These are phyloP conservation scores for Hyperoplus lanceolatus DNA, from an alignment of 2,797 vertebrate species.

Conservation along the genomic window DNA sequence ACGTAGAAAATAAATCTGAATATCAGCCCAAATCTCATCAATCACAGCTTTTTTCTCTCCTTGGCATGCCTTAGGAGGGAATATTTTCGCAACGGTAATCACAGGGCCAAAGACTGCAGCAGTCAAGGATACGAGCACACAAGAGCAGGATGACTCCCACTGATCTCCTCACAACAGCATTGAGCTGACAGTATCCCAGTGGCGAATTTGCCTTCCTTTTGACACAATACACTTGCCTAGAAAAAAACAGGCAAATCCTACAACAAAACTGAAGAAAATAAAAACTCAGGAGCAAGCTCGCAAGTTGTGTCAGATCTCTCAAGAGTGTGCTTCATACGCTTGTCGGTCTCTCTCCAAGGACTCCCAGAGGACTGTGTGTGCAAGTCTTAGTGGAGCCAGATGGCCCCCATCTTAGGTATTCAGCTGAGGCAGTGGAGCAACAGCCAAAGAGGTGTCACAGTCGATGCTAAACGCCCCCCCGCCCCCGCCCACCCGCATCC, in stretches of 20 bases:
- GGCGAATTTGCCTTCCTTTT: slow-evolving; percentile 43
- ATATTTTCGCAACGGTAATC: slow-evolving; percentile 56
- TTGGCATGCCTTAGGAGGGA: slow-evolving; percentile 37
- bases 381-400: slow-evolving; percentile 71
- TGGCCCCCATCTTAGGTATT: slow-evolving; percentile 80
- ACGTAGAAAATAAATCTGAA: slow-evolving; percentile 1
- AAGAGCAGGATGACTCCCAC: slow-evolving; percentile 42
- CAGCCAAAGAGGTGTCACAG: slow-evolving; percentile 75
- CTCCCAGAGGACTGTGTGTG: slow-evolving; percentile 73
- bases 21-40: slow-evolving; percentile 44
- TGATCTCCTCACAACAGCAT: slow-evolving; percentile 50
- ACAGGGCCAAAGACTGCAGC: slow-evolving; percentile 37
- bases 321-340: slow-evolving; percentile 60
- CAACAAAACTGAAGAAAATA: slow-evolving; percentile 12
- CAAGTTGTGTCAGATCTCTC: slow-evolving; percentile 70
- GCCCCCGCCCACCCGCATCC: slow-evolving; percentile 37
- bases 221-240: slow-evolving; percentile 32
- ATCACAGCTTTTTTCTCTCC: slow-evolving; percentile 39
- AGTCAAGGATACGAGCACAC: slow-evolving; percentile 39
- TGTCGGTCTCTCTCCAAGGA: slow-evolving; percentile 72
- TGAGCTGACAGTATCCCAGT: slow-evolving; percentile 59
- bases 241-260: slow-evolving; percentile 31
- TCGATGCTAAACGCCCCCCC: slow-evolving; percentile 52
- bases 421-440: slow-evolving; percentile 63
- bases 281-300: slow-evolving; percentile 18